phyloP scores from a whole-genome alignment of 2,113 vertebrate species.

The Callipepla californica region DNA sequence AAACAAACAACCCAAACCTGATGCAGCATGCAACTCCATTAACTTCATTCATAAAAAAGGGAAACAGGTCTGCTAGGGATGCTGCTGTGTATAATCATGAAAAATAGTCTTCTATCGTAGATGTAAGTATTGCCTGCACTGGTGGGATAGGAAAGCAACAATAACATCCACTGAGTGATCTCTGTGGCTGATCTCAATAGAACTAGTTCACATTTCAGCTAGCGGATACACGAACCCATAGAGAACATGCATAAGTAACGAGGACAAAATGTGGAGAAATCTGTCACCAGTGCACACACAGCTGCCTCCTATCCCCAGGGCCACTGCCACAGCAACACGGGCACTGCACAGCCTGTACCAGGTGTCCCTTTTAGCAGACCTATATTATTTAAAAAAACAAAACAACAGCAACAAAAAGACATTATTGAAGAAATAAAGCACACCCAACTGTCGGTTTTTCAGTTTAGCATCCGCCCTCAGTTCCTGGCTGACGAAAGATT shows the following conservation, averaged over 20 bases:
- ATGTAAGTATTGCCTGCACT: background rate
- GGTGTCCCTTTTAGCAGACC: background rate
- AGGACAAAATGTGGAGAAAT: background rate
- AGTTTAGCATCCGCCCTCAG: background rate
- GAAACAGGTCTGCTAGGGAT: background rate
- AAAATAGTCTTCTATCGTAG: background rate
- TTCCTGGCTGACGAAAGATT: background rate
- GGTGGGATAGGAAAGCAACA: background rate
- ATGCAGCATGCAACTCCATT: background rate
- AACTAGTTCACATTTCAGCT: background rate
- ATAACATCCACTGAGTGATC: background rate
- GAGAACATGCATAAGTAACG: background rate
- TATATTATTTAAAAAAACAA: background rate
- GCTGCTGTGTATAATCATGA: background rate
- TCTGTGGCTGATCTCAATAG: background rate
- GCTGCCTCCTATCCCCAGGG: background rate
- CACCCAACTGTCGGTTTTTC: background rate
- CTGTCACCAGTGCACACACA: background rate
- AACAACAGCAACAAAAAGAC: background rate
- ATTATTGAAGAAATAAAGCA: background rate
- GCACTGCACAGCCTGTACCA: background rate
- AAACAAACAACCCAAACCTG: constrained; percentile 1
- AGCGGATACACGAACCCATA: fast-evolving
- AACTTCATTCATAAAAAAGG: background rate
- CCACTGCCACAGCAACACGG: fast-evolving